These are phyloP conservation scores for Epistrophella euchroma DNA, from an alignment of 2,888 invertebrate genomes.

Conservation along the genomic window DNA sequence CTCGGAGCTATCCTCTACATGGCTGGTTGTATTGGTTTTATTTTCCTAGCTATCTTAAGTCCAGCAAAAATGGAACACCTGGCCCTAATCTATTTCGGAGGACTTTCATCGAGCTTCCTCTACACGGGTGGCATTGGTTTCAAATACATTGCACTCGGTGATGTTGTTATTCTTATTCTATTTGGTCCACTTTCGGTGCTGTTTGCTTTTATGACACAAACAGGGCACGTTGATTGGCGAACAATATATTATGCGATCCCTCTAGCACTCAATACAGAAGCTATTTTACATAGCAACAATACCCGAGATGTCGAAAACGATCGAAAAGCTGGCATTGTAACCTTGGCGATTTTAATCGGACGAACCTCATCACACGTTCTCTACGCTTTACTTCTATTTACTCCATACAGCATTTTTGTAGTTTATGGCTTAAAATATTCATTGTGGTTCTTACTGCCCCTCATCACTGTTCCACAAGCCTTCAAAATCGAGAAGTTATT, in stretches of 20 bases:
- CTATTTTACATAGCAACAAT: constrained; percentile 97
- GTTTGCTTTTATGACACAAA: constrained; percentile 96
- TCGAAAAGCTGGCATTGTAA: constrained; percentile 95
- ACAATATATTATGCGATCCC: constrained; percentile 97
- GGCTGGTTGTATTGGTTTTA: constrained; percentile 93
- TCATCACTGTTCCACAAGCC: constrained; percentile 93
- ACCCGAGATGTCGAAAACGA: constrained; percentile 96
- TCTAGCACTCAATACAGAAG: constrained; percentile 96
- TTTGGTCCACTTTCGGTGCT: constrained; percentile 97
- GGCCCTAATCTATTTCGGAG: constrained; percentile 97
- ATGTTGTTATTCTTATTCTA: constrained; percentile 94
- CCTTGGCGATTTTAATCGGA: constrained; percentile 96
- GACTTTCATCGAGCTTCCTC: constrained; percentile 96
- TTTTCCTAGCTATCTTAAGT: constrained; percentile 90
- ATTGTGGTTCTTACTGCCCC: constrained; percentile 94
- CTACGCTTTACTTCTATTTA: constrained; percentile 94
- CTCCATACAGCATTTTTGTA: constrained; percentile 95
- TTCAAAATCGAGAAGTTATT: constrained; percentile 96
- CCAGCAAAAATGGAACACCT: constrained; percentile 97
- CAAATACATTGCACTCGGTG: constrained; percentile 97
- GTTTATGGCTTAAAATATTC: constrained; percentile 94
- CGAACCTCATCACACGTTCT: constrained; percentile 95
- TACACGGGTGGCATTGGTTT: constrained; percentile 98
- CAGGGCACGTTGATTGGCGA: constrained; percentile 94
- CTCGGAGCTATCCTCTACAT: constrained; percentile 95